Evolutionary conservation across 2,113 vertebrate species (phyloP).

Genomic region (Dasyprocta punctata): DNA sequence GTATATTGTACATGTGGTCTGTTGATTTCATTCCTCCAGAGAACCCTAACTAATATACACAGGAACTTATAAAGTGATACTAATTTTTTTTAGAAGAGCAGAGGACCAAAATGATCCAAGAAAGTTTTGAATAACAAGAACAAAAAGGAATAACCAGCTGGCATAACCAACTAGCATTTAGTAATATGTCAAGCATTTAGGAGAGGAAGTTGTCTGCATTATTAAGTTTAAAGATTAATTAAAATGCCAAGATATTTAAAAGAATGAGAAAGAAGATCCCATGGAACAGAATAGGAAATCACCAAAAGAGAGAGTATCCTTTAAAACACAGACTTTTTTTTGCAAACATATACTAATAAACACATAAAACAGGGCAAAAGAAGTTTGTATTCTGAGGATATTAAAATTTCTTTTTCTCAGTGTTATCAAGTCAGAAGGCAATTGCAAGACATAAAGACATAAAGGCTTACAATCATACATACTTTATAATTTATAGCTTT

Average conservation of each 20-base stretch:
- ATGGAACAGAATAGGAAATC: neutral
- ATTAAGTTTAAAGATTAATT: neutral
- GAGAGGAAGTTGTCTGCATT: neutral
- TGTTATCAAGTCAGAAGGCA: neutral
- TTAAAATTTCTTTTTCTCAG: neutral
- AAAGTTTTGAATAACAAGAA: neutral
- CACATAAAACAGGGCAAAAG: neutral
- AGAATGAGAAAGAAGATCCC: neutral
- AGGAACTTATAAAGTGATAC: no score
- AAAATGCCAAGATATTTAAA: neutral
- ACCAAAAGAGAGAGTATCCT: neutral
- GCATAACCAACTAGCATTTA: neutral
- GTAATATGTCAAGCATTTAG: neutral
- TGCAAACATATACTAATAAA: neutral
- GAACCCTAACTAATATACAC: neutral
- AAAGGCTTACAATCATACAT: neutral
- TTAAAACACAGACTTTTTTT: neutral
- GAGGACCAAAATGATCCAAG: neutral
- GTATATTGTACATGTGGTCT: neutral
- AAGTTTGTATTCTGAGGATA: neutral
- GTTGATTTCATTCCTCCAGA: neutral
- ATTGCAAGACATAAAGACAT: neutral
- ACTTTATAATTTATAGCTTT: neutral
- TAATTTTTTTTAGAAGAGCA: neutral
- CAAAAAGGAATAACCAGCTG: neutral